These are phyloP conservation scores for Ivindomyrus marchei DNA, from an alignment of 2,113 vertebrate species.

Conservation along the genomic window DNA sequence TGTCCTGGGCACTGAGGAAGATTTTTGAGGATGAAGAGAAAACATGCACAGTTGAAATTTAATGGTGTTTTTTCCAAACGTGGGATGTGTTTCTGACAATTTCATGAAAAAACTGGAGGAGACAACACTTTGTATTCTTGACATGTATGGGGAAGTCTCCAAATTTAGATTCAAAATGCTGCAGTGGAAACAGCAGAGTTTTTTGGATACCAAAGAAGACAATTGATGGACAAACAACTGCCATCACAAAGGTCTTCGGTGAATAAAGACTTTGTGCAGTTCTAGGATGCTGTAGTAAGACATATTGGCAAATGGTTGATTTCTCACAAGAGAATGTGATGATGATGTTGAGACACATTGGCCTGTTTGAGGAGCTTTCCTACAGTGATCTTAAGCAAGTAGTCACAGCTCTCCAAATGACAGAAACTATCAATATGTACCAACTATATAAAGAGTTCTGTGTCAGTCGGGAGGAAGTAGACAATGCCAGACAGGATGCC, in stretches of 20 bases:
- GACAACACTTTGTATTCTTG: not conserved
- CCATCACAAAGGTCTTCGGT: not conserved
- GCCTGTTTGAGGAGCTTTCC: not conserved
- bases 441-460: not conserved
- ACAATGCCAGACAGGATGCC: not conserved
- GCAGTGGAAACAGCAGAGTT: not conserved
- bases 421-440: not conserved
- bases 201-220: not conserved
- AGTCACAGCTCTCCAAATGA: not conserved
- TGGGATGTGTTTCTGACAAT: not conserved
- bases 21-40: not conserved
- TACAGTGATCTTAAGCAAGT: not conserved
- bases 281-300: not conserved
- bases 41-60: not conserved
- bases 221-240: not conserved
- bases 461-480: not conserved
- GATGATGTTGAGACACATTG: not conserved
- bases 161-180: not conserved
- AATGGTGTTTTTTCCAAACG: not conserved
- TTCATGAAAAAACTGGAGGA: not conserved
- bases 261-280: not conserved
- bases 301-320: not conserved
- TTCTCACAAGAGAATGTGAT: not conserved
- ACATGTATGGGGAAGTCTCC: not conserved
- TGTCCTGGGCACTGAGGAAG: not conserved